Evolutionary conservation across 1,140 invertebrate species (phyloP).

Genomic region (Nixonia krombeini): DNA sequence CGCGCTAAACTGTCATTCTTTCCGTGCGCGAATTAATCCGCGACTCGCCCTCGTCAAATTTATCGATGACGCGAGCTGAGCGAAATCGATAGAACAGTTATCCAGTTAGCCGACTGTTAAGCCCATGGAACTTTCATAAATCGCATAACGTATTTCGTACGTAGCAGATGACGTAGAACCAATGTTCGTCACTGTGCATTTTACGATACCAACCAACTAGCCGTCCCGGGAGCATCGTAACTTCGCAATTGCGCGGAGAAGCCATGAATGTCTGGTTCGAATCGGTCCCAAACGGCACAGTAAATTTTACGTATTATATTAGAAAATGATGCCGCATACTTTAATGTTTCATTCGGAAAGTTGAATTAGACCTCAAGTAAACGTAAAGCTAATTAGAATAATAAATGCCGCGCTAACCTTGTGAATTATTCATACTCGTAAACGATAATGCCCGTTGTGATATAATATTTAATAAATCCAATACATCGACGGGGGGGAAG

Average conservation of each 20-base stretch:
- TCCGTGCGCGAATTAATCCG: too few species aligned
- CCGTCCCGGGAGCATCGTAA: conserved; percentile 38
- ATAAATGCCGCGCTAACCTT: too few species aligned
- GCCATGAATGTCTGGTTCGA: conserved; percentile 41
- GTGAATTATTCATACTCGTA: too few species aligned
- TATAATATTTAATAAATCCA: too few species aligned
- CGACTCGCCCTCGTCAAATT: too few species aligned
- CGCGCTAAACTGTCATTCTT: too few species aligned
- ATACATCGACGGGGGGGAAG: too few species aligned
- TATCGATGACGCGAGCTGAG: too few species aligned
- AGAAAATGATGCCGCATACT: conserved; percentile 27
- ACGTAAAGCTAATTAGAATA: too few species aligned
- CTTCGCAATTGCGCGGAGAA: conserved; percentile 36
- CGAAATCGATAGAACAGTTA: conserved; percentile 33
- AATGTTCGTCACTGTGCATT: conserved; percentile 42
- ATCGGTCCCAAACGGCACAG: conserved; percentile 41
- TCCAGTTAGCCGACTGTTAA: conserved; percentile 35
- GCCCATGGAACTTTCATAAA: conserved; percentile 42
- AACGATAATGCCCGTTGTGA: too few species aligned
- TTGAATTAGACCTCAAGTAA: too few species aligned
- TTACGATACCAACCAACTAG: conserved; percentile 29
- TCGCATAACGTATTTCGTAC: conserved; percentile 38
- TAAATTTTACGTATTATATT: conserved; percentile 47
- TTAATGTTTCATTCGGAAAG: neutral
- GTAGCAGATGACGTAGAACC: conserved; percentile 41